Conservation (phyloP, 2,888 invertebrate genomes). For the Dynastes tityus region DNA sequence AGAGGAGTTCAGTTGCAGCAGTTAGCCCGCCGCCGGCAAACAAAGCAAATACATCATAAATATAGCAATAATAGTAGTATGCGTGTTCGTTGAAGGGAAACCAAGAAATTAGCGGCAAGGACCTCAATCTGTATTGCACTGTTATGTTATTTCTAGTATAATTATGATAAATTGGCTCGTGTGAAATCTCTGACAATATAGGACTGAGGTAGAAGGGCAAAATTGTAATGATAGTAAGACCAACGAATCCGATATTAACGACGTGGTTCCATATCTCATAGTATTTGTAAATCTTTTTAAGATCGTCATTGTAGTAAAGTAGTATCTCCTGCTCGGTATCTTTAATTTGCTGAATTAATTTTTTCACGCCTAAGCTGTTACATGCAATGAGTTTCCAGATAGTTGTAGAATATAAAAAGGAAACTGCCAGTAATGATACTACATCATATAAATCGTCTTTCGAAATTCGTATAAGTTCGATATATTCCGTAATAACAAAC, state of each 20-base stretch:
- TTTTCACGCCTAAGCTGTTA: conserved; percentile 43
- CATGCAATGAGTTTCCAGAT: conserved; percentile 51
- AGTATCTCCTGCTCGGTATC: conserved; percentile 49
- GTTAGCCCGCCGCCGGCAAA: conserved; percentile 51
- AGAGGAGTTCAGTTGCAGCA: conserved; percentile 51
- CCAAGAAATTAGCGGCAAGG: conserved; percentile 56
- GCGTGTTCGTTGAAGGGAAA: conserved; percentile 56
- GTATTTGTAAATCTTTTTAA: conserved; percentile 51
- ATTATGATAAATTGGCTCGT: conserved; percentile 14
- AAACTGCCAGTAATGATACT: conserved; percentile 53
- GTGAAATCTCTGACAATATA: conserved; percentile 45
- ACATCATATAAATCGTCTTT: conserved; percentile 51
- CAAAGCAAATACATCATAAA: conserved; percentile 49
- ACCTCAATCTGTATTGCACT: conserved; percentile 39
- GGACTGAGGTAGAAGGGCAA: conserved; percentile 54
- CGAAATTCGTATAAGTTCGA: conserved; percentile 49
- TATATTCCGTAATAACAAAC: conserved; percentile 53
- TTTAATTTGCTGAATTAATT: conserved; percentile 53
- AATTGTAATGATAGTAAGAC: conserved; percentile 46
- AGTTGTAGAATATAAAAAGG: conserved; percentile 54
- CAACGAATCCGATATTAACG: conserved; percentile 47
- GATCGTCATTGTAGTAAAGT: conserved; percentile 48
- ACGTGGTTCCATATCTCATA: conserved; percentile 52
- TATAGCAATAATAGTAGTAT: conserved; percentile 52
- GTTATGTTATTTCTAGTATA: conserved; percentile 30